Conservation (phyloP, 2,797 vertebrate genomes). For the Myotis daubentonii region DNA sequence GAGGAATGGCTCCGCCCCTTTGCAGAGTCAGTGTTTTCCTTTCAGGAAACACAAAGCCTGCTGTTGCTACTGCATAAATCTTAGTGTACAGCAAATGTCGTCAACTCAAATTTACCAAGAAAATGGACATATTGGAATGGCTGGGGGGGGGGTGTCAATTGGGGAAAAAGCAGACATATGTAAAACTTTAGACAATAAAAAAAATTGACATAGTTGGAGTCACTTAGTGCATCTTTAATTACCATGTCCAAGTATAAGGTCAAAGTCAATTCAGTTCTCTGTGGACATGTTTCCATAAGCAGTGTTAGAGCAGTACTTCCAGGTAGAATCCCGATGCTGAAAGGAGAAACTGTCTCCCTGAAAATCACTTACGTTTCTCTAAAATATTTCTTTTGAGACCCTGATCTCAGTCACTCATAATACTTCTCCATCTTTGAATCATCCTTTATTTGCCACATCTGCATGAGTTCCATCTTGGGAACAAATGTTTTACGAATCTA, state of each 20-base stretch:
- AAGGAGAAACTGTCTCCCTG: not conserved
- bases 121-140: not conserved
- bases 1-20: not conserved
- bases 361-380: not conserved
- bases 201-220: not conserved
- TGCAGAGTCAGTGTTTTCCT: not conserved
- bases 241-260: not conserved
- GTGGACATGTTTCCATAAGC: not conserved
- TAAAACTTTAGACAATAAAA: too few relatives aligned
- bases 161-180: too few relatives aligned
- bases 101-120: constrained; percentile 18
- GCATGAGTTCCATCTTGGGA: not conserved
- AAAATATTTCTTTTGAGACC: not conserved
- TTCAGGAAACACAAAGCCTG: constrained; percentile 28
- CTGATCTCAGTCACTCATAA: not conserved
- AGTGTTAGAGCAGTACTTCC: not conserved
- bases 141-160: too few relatives aligned
- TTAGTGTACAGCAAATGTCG: constrained; percentile 34
- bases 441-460: not conserved
- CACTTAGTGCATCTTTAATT: not conserved
- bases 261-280: not conserved
- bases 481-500: constrained; percentile 33
- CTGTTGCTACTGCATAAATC: not conserved
- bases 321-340: not conserved
- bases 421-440: constrained; percentile 18